Base-by-base conservation (phyloP, 2,797 vertebrate genomes). In the Tarsius wallacei region DNA sequence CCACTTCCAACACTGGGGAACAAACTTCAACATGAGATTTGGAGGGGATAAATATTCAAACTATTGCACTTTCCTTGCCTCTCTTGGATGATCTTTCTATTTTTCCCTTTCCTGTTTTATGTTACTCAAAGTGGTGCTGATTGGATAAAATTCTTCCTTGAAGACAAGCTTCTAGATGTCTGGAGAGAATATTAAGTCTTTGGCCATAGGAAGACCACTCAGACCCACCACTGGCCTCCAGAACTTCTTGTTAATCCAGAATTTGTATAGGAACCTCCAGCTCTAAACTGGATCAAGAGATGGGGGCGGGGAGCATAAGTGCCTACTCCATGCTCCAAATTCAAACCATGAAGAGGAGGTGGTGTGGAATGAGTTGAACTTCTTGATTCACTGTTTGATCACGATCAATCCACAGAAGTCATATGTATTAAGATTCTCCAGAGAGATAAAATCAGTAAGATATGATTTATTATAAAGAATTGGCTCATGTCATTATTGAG, bases 91-190 rank as follows among this genome's bases (percentile, higher is more conserved):
- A 42, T 42, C 42, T 42, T 55, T 90, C 31, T 61, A 10, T 47
- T 64, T 86, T 76, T 26, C 13, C 49, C 57, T 87, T 81, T 83
- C 47, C 19, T 47, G 5, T 95, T 89, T 74, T 61, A 59, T 95
- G 63, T 87, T 87, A 59, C 28, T 24, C 12, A 83, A 78, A 47
- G 16, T 53, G n/a, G 80, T n/a, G 14, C n/a, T 86, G 1, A 81
- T 96, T 85, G n/a, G 2, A 55, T 57, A 80, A 70, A 85, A 7
- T 64, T 74, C 66, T 22, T 91, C 21, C 53, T 64, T 59, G 31
- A 78, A 59, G 61, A 70, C 28, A 47, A 91, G 59, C 51, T 94
- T 42, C 57, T 81, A 42, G 42, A 89, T 86, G 78, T 64, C 59
- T 68, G 13, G n/a, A 33, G 57, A 91, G 33, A 47, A 21, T 49